phyloP scores from a whole-genome alignment of 2,888 invertebrate genomes.

The Watsonalla binaria region DNA sequence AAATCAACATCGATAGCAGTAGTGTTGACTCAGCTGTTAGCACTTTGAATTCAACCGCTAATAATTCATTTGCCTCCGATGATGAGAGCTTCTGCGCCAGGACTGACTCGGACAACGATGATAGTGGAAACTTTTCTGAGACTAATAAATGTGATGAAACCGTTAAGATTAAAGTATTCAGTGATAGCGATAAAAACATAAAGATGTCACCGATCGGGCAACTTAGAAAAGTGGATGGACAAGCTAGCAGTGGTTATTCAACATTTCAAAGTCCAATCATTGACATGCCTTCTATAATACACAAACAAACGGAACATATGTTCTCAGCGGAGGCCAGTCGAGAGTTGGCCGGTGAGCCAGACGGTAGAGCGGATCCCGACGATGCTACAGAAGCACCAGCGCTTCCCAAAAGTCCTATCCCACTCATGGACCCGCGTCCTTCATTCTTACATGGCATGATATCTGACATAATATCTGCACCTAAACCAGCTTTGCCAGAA shows the following conservation, averaged over 20 bases:
- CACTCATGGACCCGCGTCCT: slow-evolving; percentile 77
- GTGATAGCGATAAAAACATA: slow-evolving; percentile 63
- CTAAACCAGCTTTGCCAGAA: slow-evolving; percentile 83
- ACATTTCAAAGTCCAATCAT: slow-evolving; percentile 72
- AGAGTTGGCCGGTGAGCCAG: slow-evolving; percentile 90
- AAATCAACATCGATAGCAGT: slow-evolving; percentile 71
- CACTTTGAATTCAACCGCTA: slow-evolving; percentile 77
- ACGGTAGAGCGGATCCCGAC: slow-evolving; percentile 91
- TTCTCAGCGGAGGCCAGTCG: slow-evolving; percentile 82
- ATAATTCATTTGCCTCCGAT: slow-evolving; percentile 71
- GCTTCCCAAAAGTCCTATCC: slow-evolving; percentile 84
- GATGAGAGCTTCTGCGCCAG: slow-evolving; percentile 73
- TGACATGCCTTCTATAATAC: slow-evolving; percentile 68
- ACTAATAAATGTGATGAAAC: slow-evolving; percentile 70
- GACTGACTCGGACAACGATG: slow-evolving; percentile 80
- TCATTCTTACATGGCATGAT: slow-evolving; percentile 86
- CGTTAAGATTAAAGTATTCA: slow-evolving; percentile 72
- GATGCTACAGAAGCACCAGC: slow-evolving; percentile 83
- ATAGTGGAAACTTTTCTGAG: slow-evolving; percentile 73
- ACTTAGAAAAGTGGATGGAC: slow-evolving; percentile 66
- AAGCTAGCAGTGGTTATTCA: slow-evolving; percentile 63
- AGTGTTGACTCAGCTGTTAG: slow-evolving; percentile 77
- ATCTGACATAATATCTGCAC: slow-evolving; percentile 61
- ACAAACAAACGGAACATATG: slow-evolving; percentile 59
- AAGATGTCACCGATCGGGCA: slow-evolving; percentile 68